These are phyloP conservation scores for Perdita meconis DNA, from an alignment of 2,888 invertebrate species.

Conservation along the genomic window DNA sequence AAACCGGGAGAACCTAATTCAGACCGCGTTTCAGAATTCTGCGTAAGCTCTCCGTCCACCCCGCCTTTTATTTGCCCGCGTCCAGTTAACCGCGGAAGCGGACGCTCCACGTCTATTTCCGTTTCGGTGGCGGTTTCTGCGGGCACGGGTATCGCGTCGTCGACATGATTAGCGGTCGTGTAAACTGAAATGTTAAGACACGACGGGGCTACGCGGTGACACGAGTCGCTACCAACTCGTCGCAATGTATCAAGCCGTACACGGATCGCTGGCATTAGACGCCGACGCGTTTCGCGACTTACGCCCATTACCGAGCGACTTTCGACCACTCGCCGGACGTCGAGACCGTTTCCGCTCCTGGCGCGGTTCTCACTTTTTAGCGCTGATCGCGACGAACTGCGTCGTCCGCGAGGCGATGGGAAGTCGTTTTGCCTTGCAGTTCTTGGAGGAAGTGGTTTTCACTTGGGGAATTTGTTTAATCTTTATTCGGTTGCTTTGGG, in stretches of 20 bases:
- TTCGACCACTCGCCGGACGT: slow-evolving; percentile 4
- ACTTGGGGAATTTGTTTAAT: neutral
- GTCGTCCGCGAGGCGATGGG: too few species aligned
- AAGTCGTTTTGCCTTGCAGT: neutral
- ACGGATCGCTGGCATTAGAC: slow-evolving; percentile 76
- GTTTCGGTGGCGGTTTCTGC: slow-evolving; percentile 43
- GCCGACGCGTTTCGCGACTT: slow-evolving; percentile 52
- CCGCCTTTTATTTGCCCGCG: slow-evolving; percentile 42
- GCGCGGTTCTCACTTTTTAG: slow-evolving; percentile 2
- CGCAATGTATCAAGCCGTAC: slow-evolving; percentile 80
- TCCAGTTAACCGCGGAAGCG: slow-evolving; percentile 27
- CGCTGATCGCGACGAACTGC: neutral
- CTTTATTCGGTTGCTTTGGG: too few species aligned
- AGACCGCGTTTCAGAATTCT: slow-evolving; percentile 26
- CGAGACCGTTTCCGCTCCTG: slow-evolving; percentile 48
- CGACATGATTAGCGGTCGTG: slow-evolving; percentile 82
- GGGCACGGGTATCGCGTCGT: slow-evolving; percentile 61
- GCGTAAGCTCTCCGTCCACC: neutral
- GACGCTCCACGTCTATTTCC: slow-evolving; percentile 54
- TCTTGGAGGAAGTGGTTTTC: neutral
- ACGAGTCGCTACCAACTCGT: slow-evolving; percentile 75
- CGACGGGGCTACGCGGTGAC: slow-evolving; percentile 77
- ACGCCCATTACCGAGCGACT: slow-evolving; percentile 31
- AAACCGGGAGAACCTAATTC: slow-evolving; percentile 23
- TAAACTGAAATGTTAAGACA: slow-evolving; percentile 83